Conservation (phyloP, 1,140 invertebrate species). For the Cotesia chilonis region DNA sequence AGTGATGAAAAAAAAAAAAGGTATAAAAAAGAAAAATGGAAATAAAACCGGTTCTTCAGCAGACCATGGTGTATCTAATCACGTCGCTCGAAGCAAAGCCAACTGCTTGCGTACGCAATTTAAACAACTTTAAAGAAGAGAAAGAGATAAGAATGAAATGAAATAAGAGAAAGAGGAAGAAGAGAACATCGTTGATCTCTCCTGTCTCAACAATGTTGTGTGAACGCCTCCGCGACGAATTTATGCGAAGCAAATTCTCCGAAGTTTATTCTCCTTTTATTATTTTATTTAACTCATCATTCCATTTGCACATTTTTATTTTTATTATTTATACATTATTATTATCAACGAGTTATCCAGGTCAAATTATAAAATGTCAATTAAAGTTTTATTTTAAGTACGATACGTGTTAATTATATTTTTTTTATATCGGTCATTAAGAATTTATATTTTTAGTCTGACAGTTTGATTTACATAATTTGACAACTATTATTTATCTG, state of each 20-base stretch:
- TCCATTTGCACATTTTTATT: background rate
- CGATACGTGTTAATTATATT: too few species aligned
- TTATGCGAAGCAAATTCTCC: constrained; percentile 25
- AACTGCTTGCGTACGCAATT: constrained; percentile 41
- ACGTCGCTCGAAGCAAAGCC: constrained; percentile 52
- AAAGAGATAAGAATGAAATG: constrained; percentile 13
- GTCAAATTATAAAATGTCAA: too few species aligned
- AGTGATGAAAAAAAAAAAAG: constrained; percentile 18
- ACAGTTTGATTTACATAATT: too few species aligned
- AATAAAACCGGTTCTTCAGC: constrained; percentile 53
- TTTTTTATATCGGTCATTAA: too few species aligned
- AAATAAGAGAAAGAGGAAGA: constrained; percentile 6
- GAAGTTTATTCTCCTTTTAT: constrained; percentile 18
- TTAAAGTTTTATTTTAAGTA: too few species aligned
- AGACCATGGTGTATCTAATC: constrained; percentile 56
- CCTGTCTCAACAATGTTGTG: constrained; percentile 31
- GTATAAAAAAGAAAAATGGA: constrained; percentile 31
- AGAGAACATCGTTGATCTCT: constrained; percentile 10
- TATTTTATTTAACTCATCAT: background rate
- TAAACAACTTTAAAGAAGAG: constrained; percentile 4
- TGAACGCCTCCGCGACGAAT: constrained; percentile 30
- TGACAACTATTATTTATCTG: too few species aligned
- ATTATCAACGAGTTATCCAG: background rate
- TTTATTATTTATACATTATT: background rate
- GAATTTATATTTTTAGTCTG: too few species aligned